A percentile compares a stretch with the other conserved stretches of the same genome.
These are phyloP conservation scores for Cyrtonyx montezumae DNA, from an alignment of 2,113 vertebrate genomes.

Conservation along the genomic window DNA sequence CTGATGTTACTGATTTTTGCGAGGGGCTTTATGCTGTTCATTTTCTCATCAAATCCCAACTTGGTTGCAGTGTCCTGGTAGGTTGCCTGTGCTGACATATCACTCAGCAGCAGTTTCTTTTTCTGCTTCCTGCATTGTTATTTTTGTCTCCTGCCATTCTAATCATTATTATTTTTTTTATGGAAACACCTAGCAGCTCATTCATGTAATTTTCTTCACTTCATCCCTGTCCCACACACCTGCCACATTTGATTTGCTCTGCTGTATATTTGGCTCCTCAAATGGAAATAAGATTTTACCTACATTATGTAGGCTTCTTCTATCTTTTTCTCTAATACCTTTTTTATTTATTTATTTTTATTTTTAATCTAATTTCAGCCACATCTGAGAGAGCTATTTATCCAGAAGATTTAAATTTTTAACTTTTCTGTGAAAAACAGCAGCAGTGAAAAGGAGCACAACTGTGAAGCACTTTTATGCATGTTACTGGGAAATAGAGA, in stretches of 20 bases:
- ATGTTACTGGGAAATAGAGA: not conserved
- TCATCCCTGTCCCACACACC: not conserved
- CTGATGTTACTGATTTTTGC: not conserved
- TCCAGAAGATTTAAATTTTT: not conserved
- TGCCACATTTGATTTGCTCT: not conserved
- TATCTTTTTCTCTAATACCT: not conserved
- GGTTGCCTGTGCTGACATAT: not conserved
- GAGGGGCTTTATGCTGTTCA: not conserved
- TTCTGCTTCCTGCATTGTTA: not conserved
- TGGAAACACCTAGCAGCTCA: not conserved
- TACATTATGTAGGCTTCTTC: not conserved
- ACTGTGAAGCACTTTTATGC: not conserved
- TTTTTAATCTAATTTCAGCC: not conserved
- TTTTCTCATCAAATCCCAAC: not conserved
- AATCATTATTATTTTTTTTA: not conserved
- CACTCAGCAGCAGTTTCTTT: not conserved
- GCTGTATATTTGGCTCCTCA: not conserved
- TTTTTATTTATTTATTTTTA: no score
- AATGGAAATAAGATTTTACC: not conserved
- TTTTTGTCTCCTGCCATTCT: conserved; percentile 4
- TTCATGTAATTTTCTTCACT: not conserved
- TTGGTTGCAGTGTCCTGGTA: not conserved
- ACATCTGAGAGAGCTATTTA: not conserved
- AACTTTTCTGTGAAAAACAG: not conserved
- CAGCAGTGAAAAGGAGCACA: not conserved